Evolutionary conservation across 2,113 vertebrate genomes (phyloP), one percentile per base, ranked within the genome.

Genomic region (Ancistrus triradiatus): DNA sequence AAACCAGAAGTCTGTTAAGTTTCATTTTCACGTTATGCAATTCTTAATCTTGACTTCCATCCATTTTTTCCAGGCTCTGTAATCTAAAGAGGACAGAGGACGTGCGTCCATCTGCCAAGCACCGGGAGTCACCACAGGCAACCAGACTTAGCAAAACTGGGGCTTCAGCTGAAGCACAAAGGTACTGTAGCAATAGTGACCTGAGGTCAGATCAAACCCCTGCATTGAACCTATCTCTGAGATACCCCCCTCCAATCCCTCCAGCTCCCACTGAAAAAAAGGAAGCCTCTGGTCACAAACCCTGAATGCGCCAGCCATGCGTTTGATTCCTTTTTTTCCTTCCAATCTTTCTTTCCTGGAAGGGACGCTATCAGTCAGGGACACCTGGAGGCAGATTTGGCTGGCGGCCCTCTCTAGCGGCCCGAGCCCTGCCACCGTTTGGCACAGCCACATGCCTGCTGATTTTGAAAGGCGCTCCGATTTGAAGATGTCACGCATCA

Each of bases 301-400:
- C 79, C 80, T 74, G 71, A 81, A 75, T 63, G 63, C 70, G 62
- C 72, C 74, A 73, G 46, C 62, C 56, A 53, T 73, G 56, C 52
- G 49, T 73, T 83, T 75, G 48, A 17, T 72, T 47, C 49, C 10
- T 48, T 69, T 69, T 47, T 56, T 48, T 27, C 35, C 63, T 38
- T 53, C 46, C 37, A 14, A 3, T 66, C 53, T 71, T 56, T 56
- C 37, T 64, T 38, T 58, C 18, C 73, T 61, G 51, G 77, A 86
- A 75, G 62, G 77, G 77, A 76, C 72, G 77, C 82, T 86, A 86
- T 88, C 86, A 77, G 78, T 80, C 70, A 73, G 68, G 75, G 78
- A 86, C 84, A 88, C 83, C 81, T 84, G 77, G 81, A 66, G 70
- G 81, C 75, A 74, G 78, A 81, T 82, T 84, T 83, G 85, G 84